Base-by-base conservation (phyloP, 2,888 invertebrate genomes). In the Plebejus melissa region DNA sequence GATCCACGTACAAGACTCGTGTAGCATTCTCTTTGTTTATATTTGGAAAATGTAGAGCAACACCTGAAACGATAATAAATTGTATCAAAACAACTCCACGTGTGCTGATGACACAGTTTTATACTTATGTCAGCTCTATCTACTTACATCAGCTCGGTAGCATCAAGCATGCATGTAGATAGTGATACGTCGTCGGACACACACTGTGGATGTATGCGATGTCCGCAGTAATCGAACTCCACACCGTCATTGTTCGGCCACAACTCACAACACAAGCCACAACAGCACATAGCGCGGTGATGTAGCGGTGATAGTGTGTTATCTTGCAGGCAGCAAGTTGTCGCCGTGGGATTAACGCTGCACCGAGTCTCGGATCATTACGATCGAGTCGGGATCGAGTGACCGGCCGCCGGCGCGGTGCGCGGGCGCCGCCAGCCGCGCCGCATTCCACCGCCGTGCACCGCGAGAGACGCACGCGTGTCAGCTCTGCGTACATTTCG, bases 381-480 rank as follows among this genome's bases (percentile, higher is more conserved):
- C 81, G 87, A 87, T 86, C 87, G 86, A 89, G 87, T 83, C 81
- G 83, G 86, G 85, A 84, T 85, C 86, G 80, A 85, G 86, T 82
- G 85, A 80, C 83, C 84, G 83, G 82, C 32, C 2, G 32, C 32
- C 32, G 2, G 32, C 84, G 83, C 82, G 82, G 82, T 84, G 83
- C 82, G 82, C 85, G 81, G 77, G 84, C 79, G 83, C 80, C 77
- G 78, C 71, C 79, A 77, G 74, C 76, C 74, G 54, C 46, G 28
- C 76, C 78, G 79, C 89, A 90, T 82, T 88, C 88, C 87, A 80
- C 83, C 84, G 87, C 84, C 80, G 85, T 79, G 82, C 83, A 82
- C 82, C 84, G 82, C 83, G 82, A 84, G 81, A 77, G 83, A 79
- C 83, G 80, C 81, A 83, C 78, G 77, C 78, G 71, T 79, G 9